A percentile compares a stretch with the other conserved stretches of the same genome.
Evolutionary conservation across 2,888 invertebrate species (phyloP).

Genomic region (Pediacus dermestoides): DNA sequence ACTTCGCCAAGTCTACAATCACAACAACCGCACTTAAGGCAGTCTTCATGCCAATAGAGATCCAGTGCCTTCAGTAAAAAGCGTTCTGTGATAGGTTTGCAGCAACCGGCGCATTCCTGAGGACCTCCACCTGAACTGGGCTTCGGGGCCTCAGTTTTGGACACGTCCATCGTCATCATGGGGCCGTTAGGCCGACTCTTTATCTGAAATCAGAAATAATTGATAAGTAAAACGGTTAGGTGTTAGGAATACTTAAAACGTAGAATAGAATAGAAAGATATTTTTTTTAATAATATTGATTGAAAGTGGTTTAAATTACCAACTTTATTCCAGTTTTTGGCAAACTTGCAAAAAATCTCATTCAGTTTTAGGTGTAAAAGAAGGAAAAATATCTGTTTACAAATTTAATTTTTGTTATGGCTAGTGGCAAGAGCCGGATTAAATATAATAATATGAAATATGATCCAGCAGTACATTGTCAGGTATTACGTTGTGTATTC

Average conservation of each 20-base stretch:
- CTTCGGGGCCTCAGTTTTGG: slow-evolving; percentile 64
- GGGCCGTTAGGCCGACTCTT: slow-evolving; percentile 48
- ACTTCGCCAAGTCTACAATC: slow-evolving; percentile 96
- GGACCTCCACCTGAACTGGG: slow-evolving; percentile 50
- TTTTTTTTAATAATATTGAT: no score
- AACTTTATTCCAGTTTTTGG: no score
- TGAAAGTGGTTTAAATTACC: no score
- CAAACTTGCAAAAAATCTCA: no score
- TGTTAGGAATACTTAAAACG: no score
- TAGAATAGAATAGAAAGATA: no score
- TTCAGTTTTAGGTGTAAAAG: no score
- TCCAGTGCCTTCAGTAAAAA: slow-evolving; percentile 89
- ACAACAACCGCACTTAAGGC: slow-evolving; percentile 95
- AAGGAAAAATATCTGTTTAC: background rate
- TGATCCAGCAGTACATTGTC: no score
- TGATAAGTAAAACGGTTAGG: background rate
- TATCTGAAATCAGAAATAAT: slow-evolving; percentile 41
- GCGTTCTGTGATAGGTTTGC: slow-evolving; percentile 89
- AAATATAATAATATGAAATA: no score
- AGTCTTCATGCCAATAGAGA: slow-evolving; percentile 96
- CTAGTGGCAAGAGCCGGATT: background rate
- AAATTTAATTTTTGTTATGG: slow-evolving; percentile 4
- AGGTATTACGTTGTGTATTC: no score
- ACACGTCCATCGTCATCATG: slow-evolving; percentile 86
- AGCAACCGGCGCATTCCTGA: slow-evolving; percentile 90